Evolutionary conservation across 2,113 vertebrate genomes (phyloP), one percentile per base, ranked within the genome.

Genomic region (Siniperca chuatsi): DNA sequence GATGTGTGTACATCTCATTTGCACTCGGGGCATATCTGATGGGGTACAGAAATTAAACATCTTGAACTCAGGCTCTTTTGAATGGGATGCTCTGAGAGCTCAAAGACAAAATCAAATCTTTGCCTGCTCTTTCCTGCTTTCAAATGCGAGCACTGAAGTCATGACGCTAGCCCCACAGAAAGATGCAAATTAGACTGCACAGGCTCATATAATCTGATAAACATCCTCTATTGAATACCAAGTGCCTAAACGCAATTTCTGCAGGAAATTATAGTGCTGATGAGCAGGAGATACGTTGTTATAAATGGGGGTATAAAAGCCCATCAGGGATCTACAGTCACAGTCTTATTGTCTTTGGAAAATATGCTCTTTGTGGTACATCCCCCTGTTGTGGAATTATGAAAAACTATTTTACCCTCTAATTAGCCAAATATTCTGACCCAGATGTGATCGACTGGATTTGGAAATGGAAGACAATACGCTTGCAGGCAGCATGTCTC

Each of bases 351-450:
- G 89, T 92, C 82, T 92, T 90, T 89, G 82, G 93, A 92, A 93
- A 88, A 88, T 87, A 70, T 58, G 69, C 80, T 84, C 85, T 81
- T 80, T 86, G 85, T 80, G 67, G 61, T 87, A 85, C 79, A 44
- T 83, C 62, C 66, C 55, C 65, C 73, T 84, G 75, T 92, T 84
- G 86, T 86, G 83, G 77, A 92, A 90, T 86, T 81, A 80, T 15
- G 10, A 61, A 71, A 88, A 88, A 78, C 67, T 33, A 61, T 89
- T 91, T 90, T 83, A 75, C 79, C 84, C 82, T 87, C 90, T 93
- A 92, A 95, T 95, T 94, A 92, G 93, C 90, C 79, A 90, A 94
- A 93, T 94, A 93, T 91, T 85, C 89, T 92, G 89, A 91, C 93
- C 92, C 87, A 95, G 91, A 95, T 94, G 91, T 83, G 71, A 93